Evolutionary conservation across 2,113 vertebrate genomes (phyloP).

Genomic region (Thryonomys swinderianus): DNA sequence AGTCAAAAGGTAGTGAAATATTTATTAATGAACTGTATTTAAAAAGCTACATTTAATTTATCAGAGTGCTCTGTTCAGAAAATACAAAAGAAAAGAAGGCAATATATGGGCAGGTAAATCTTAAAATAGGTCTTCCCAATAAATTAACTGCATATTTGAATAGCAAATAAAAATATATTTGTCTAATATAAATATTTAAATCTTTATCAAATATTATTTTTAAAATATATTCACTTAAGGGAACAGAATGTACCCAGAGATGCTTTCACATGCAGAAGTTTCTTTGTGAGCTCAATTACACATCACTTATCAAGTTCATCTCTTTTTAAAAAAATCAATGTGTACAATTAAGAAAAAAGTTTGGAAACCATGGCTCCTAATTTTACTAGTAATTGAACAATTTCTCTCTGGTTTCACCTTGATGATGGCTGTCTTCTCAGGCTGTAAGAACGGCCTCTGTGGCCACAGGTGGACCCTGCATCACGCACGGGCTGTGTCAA

Average conservation of each 20-base stretch:
- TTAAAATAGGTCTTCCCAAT: background rate
- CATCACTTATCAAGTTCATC: background rate
- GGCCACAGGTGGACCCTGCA: background rate
- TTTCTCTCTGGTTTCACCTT: background rate
- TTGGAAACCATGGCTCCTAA: background rate
- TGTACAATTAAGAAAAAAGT: conserved; percentile 51
- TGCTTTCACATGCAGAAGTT: conserved; percentile 61
- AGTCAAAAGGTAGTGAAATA: conserved; percentile 84
- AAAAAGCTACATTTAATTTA: conserved; percentile 82
- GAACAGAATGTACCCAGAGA: conserved; percentile 49
- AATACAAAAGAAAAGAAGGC: conserved; percentile 77
- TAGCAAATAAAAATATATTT: conserved; percentile 43
- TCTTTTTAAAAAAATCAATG: conserved; percentile 57
- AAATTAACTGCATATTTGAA: conserved; percentile 30
- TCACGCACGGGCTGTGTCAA: background rate
- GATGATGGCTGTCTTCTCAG: background rate
- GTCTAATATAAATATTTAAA: conserved; percentile 33
- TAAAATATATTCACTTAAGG: conserved; percentile 24
- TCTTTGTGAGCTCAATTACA: background rate
- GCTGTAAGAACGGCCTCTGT: background rate
- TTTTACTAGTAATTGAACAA: conserved; percentile 37
- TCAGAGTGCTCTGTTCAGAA: conserved; percentile 77
- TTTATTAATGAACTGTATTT: conserved; percentile 84
- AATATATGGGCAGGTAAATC: conserved; percentile 70
- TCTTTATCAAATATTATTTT: conserved; percentile 17